Evolutionary conservation across 1,140 invertebrate genomes (phyloP).

Genomic region (Trichomalopsis sarcophagae): DNA sequence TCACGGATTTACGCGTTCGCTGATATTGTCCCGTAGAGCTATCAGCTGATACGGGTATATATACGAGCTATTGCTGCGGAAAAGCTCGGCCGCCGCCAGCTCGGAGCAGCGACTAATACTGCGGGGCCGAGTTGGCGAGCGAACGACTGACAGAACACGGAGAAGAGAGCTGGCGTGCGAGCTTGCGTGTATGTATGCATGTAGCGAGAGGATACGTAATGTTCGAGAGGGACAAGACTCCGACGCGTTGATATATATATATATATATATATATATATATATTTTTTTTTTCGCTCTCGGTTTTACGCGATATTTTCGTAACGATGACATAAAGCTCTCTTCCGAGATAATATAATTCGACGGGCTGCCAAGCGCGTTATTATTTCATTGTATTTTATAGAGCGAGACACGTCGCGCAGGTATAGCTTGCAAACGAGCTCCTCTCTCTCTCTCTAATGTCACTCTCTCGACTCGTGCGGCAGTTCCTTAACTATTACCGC

Average conservation of each 20-base stretch:
- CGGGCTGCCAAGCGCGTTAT: not conserved
- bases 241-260: too few relatives aligned
- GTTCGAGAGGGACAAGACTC: not conserved
- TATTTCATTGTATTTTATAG: constrained; percentile 39
- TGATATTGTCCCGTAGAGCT: too few relatives aligned
- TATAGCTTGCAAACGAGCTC: too few relatives aligned
- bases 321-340: not conserved
- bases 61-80: not conserved
- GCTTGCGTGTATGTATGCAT: not conserved
- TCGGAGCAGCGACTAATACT: not conserved
- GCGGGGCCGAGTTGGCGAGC: constrained; percentile 17
- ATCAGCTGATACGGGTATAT: not conserved
- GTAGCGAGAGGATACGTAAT: not conserved
- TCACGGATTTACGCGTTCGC: too few relatives aligned
- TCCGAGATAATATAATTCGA: not conserved
- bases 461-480: too few relatives aligned
- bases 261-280: too few relatives aligned
- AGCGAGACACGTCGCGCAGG: not conserved
- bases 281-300: too few relatives aligned
- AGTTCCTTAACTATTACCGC: not conserved
- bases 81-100: not conserved
- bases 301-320: not conserved
- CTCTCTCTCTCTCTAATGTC: too few relatives aligned
- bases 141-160: not conserved
- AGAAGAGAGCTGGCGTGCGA: not conserved